phyloP scores from a whole-genome alignment of 2,888 invertebrate genomes.

The Osmoderma eremita region DNA sequence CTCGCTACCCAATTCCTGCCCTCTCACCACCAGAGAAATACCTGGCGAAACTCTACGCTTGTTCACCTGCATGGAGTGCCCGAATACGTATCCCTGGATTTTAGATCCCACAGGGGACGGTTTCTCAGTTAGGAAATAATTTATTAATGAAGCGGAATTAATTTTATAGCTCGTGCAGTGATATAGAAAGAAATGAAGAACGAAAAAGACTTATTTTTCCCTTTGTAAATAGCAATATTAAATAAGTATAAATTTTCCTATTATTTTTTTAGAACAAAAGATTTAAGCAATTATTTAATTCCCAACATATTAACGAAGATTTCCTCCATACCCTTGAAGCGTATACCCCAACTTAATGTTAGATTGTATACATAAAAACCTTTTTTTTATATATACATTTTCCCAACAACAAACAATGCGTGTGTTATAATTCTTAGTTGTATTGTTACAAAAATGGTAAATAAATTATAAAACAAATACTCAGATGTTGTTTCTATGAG shows the following conservation, averaged over 20 bases:
- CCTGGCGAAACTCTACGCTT: slow-evolving; percentile 92
- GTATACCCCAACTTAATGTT: slow-evolving; percentile 12
- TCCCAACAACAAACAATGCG: slow-evolving; percentile 10
- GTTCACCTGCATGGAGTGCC: slow-evolving; percentile 96
- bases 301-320: not conserved
- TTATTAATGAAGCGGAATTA: slow-evolving; percentile 44
- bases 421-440: slow-evolving; percentile 33
- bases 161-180: slow-evolving; percentile 25
- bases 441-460: slow-evolving; percentile 32
- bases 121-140: slow-evolving; percentile 83
- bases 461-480: slow-evolving; percentile 31
- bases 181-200: slow-evolving; percentile 14
- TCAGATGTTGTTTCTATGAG: slow-evolving; percentile 34
- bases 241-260: slow-evolving; percentile 40
- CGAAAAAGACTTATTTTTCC: slow-evolving; percentile 30
- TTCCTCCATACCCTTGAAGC: slow-evolving; percentile 5
- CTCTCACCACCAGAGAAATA: slow-evolving; percentile 87
- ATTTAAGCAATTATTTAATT: slow-evolving; percentile 40
- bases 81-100: slow-evolving; percentile 95
- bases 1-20: slow-evolving; percentile 90
- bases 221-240: slow-evolving; percentile 39
- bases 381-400: slow-evolving; percentile 9
- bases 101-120: slow-evolving; percentile 95
- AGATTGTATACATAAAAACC: not conserved
- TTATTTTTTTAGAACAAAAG: slow-evolving; percentile 16